Base-by-base conservation (phyloP, 2,797 vertebrate genomes). In the Nasua narica region DNA sequence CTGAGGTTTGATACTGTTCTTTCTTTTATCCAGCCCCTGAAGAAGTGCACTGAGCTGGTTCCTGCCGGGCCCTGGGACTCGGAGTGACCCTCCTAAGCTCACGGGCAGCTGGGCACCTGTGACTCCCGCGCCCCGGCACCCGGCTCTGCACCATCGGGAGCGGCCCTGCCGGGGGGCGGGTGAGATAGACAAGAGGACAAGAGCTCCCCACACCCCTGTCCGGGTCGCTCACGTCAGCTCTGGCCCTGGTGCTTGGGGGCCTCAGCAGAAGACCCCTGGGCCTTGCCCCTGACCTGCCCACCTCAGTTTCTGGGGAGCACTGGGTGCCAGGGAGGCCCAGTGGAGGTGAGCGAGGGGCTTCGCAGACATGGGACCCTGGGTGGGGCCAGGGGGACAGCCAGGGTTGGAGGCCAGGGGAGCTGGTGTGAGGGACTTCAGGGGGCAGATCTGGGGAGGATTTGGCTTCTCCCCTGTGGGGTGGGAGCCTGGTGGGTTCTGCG, bases 71-170 rank as follows among this genome's bases (percentile, higher is more conserved):
- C 1, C 72, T 32, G 70, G 67, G 79, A 40, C n/a, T 27, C 3
- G 32, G 56, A 76, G 29, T 2, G 15, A 50, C 16, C 54, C 18
- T 32, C 50, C 69, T 23, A 7, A 18, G 70, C n/a, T 14, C 12
- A 0, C 0, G 0, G 70, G 50, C 19, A 5, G 25, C 79, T 2
- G 1, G 37, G 50, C 25, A 12, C n/a, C 32, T 0, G 4, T 0
- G n/a, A 43, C 10, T 2, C 11, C 25, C 14, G 1, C 0, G 67
- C 54, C 43, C 65, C 1, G 0, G 4, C 25, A 5, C 32, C 67
- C 1, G 8, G 11, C 50, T 54, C 74, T 56, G 83, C 48, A 23
- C 83, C 50, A 4, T 21, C 67, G 5, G 21, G 37, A 40, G 4
- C 0, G 3, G 56, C 35, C 43, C 48, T 19, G 27, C 9, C 0